These are phyloP conservation scores for Halichoeres trimaculatus DNA, from an alignment of 2,113 vertebrate genomes.

Conservation along the genomic window DNA sequence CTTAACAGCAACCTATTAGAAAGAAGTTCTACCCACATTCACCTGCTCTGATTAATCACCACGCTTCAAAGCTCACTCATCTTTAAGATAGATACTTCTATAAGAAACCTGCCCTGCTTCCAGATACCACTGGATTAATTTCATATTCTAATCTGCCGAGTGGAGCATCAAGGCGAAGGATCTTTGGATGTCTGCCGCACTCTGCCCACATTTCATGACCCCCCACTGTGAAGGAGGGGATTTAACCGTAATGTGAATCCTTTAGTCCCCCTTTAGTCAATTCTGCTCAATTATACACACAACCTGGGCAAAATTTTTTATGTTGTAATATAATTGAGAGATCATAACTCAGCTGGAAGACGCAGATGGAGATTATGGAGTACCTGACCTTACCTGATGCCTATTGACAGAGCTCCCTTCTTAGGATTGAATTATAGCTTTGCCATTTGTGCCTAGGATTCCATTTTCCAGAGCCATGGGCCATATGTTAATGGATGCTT, in stretches of 20 bases:
- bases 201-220: constrained; percentile 50
- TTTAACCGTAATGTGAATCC: constrained; percentile 64
- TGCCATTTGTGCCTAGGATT: constrained; percentile 76
- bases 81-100: constrained; percentile 5
- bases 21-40: neutral
- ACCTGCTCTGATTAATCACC: constrained; percentile 23
- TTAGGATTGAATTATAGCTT: constrained; percentile 74
- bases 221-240: constrained; percentile 55
- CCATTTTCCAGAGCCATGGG: constrained; percentile 68
- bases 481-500: constrained; percentile 68
- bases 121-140: constrained; percentile 50
- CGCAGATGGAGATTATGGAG: constrained; percentile 63
- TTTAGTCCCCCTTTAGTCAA: constrained; percentile 61
- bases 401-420: constrained; percentile 64
- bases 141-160: constrained; percentile 51
- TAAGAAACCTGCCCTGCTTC: constrained; percentile 16
- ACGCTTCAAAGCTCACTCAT: constrained; percentile 27
- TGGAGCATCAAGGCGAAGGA: constrained; percentile 36
- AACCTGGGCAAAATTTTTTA: constrained; percentile 57
- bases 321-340: constrained; percentile 71
- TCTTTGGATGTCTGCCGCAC: constrained; percentile 39
- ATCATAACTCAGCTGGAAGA: constrained; percentile 74
- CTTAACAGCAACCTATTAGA: neutral
- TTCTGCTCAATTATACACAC: constrained; percentile 62
- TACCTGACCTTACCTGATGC: constrained; percentile 73